phyloP scores from a whole-genome alignment of 2,888 invertebrate species.

The Xestoiulus laeticollis region DNA sequence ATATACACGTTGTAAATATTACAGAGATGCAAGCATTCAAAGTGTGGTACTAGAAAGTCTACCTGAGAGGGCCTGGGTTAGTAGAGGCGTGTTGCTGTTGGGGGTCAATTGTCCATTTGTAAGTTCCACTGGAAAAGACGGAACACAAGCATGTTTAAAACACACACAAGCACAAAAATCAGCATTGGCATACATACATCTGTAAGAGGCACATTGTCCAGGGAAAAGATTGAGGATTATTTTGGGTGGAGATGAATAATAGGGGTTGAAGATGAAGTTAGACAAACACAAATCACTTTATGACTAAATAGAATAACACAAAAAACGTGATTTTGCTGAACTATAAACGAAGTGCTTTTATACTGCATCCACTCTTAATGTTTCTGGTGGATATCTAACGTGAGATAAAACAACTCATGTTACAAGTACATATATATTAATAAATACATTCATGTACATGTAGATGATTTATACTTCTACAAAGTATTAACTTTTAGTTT shows the following conservation, averaged over 20 bases:
- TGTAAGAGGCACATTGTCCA: background rate
- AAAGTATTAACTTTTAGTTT: no score
- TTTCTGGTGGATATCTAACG: background rate
- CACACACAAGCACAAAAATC: background rate
- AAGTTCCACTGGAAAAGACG: constrained; percentile 84
- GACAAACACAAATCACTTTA: background rate
- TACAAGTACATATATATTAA: no score
- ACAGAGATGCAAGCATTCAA: background rate
- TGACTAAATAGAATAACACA: background rate
- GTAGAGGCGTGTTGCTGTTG: constrained; percentile 94
- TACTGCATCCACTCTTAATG: constrained; percentile 1
- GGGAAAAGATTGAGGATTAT: background rate
- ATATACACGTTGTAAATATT: background rate
- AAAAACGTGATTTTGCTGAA: background rate
- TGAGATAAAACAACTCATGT: background rate
- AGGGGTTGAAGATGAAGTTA: background rate
- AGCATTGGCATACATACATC: constrained; percentile 2
- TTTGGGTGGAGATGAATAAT: background rate
- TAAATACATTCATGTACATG: no score
- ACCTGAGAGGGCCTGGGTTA: constrained; percentile 96
- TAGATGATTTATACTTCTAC: no score
- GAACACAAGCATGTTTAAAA: constrained; percentile 39
- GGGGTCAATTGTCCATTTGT: constrained; percentile 95
- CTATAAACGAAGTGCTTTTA: background rate
- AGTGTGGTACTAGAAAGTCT: constrained; percentile 60